A percentile compares a stretch with the other conserved stretches of the same genome.
phyloP scores from a whole-genome alignment of 2,797 vertebrate genomes.

The Manis pentadactyla region DNA sequence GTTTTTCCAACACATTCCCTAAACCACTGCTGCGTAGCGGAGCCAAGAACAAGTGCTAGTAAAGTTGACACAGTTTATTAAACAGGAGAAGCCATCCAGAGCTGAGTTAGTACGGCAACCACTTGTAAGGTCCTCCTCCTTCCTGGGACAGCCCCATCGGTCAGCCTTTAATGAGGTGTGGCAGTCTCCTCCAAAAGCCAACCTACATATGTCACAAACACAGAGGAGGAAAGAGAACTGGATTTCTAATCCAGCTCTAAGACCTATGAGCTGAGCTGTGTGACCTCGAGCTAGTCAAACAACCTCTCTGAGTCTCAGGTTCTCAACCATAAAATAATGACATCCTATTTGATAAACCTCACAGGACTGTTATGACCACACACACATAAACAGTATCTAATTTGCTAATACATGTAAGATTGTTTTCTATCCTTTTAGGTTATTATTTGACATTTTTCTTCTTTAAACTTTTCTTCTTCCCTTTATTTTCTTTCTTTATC shows the following conservation, averaged over 20 bases:
- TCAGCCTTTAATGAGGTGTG: background rate
- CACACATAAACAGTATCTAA: background rate
- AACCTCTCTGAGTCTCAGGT: background rate
- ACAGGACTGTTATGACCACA: background rate
- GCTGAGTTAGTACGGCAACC: background rate
- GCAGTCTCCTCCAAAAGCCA: background rate
- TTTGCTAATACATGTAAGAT: background rate
- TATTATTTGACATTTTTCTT: background rate
- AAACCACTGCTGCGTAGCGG: background rate
- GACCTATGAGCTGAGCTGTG: background rate
- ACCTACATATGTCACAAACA: background rate
- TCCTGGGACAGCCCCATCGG: background rate
- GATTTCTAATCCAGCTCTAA: background rate
- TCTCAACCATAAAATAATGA: background rate
- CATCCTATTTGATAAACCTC: background rate
- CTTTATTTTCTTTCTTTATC: background rate
- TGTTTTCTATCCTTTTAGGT: background rate
- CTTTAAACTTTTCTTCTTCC: background rate
- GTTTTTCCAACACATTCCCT: conserved; percentile 34
- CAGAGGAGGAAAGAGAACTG: background rate
- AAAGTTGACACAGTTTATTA: conserved; percentile 64
- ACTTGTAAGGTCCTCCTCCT: background rate
- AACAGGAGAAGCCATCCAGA: background rate
- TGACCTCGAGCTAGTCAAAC: background rate
- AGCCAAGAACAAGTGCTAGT: conserved; percentile 54